Evolutionary conservation across 2,888 invertebrate genomes (phyloP), one percentile per base, ranked within the genome.

Genomic region (Pimpla rufipes): DNA sequence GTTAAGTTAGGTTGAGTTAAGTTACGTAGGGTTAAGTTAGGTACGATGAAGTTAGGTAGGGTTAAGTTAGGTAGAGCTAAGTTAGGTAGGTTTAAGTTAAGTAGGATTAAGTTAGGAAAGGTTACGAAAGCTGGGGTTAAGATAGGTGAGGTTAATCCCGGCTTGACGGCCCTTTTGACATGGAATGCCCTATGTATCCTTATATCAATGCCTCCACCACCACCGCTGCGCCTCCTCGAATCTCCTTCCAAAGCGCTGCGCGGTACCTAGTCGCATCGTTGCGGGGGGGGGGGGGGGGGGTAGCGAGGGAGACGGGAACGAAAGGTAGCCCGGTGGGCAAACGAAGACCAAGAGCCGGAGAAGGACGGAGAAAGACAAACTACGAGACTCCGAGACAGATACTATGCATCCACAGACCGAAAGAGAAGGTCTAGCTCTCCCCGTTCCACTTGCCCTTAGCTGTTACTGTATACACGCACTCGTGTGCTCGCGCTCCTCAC

Each of bases 361-460:
- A 42, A 37, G 77, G 71, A 77, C n/a, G 52, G 75, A 71, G 68
- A 80, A 76, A 73, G 75, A 71, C 66, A 70, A 83, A 83, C 82
- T 73, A 57, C 62, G 80, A 67, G 45, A 78, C 64, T 45, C n/a
- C 52, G 64, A 80, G 57, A 74, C 73, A 84, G 77, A 80, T 80
- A 75, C 80, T 70, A 29, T 47, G 42, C 29, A 42, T 62, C 62
- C 67, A 16, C 42, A 77, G 37, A 50, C 67, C 67, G 3, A 62
- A 62, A 66, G 29, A 68, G 59, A 37, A 37, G 29, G 42, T 50
- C 37, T 29, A 40, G 13, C 13, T 10, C 11, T 35, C 52, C 42
- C 16, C 59, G n/a, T 50, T 50, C 45, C 64, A 45, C 50, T 59
- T 29, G 35, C 68, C 67, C 35, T 29, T 29, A 29, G 29, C 29